phyloP scores from a whole-genome alignment of 2,797 vertebrate species.

The Lepilemur septentrionalis region DNA sequence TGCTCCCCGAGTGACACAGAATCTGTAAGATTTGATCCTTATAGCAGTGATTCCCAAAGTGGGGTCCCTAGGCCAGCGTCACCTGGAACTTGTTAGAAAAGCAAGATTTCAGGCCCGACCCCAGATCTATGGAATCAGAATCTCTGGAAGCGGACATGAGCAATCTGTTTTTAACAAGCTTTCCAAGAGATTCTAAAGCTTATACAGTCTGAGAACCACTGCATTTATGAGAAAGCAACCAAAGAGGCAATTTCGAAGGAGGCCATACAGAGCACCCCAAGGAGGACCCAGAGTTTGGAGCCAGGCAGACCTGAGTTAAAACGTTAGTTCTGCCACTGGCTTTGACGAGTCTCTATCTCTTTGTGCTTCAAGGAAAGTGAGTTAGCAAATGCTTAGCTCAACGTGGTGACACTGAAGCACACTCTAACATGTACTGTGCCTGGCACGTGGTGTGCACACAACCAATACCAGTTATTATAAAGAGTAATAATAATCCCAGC shows the following conservation, averaged over 20 bases:
- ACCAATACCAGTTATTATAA: background rate
- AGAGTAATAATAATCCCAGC: background rate
- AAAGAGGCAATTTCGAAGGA: background rate
- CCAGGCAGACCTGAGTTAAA: background rate
- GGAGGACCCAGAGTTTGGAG: background rate
- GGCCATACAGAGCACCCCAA: accelerated
- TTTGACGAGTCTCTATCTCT: background rate
- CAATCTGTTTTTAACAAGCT: background rate
- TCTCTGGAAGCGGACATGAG: accelerated
- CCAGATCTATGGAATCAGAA: too few relatives aligned
- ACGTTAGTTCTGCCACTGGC: accelerated
- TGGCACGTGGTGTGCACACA: background rate
- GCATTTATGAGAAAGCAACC: background rate
- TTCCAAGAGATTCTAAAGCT: background rate
- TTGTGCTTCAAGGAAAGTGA: background rate
- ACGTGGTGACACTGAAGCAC: background rate
- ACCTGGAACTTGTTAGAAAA: background rate
- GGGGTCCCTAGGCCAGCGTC: background rate
- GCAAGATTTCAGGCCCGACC: background rate
- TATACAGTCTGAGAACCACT: background rate
- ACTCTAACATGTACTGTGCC: background rate
- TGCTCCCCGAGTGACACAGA: background rate
- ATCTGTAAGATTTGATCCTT: background rate
- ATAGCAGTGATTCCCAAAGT: background rate
- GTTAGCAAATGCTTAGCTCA: background rate